phyloP scores from a whole-genome alignment of 2,888 invertebrate species.

The Fragum sueziense region DNA sequence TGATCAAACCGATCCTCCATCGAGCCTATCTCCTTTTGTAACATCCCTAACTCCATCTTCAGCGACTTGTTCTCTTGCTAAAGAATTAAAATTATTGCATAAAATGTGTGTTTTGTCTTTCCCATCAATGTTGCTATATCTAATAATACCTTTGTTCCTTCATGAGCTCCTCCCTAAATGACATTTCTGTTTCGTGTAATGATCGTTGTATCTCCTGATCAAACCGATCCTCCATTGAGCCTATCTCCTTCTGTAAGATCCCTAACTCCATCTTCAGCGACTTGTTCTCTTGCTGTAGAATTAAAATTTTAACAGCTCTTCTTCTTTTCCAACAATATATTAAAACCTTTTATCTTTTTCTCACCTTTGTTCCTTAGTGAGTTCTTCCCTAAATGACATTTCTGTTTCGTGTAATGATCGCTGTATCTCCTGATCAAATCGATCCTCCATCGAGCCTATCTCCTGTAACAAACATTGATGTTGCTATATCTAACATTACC shows the following conservation, averaged over 20 bases:
- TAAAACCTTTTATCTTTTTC: no score
- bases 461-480: no score
- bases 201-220: conserved; percentile 58
- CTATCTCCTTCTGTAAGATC: conserved; percentile 62
- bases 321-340: no score
- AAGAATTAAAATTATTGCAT: not conserved
- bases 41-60: conserved; percentile 60
- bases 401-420: no score
- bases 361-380: no score
- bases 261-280: conserved; percentile 65
- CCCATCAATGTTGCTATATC: no score
- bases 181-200: conserved; percentile 61
- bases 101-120: no score
- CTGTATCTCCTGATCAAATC: conserved; percentile 60
- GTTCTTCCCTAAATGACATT: no score
- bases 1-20: conserved; percentile 65
- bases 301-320: not conserved
- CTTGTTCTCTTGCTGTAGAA: conserved; percentile 68
- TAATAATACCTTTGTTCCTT: conserved; percentile 51
- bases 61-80: conserved; percentile 72
- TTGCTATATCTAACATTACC: no score
- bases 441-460: conserved; percentile 61
- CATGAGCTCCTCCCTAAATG: conserved; percentile 50
- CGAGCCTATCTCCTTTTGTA: conserved; percentile 63
- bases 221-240: conserved; percentile 62